Conservation (phyloP, 1,140 invertebrate species). For the Drosophila paulistorum region DNA sequence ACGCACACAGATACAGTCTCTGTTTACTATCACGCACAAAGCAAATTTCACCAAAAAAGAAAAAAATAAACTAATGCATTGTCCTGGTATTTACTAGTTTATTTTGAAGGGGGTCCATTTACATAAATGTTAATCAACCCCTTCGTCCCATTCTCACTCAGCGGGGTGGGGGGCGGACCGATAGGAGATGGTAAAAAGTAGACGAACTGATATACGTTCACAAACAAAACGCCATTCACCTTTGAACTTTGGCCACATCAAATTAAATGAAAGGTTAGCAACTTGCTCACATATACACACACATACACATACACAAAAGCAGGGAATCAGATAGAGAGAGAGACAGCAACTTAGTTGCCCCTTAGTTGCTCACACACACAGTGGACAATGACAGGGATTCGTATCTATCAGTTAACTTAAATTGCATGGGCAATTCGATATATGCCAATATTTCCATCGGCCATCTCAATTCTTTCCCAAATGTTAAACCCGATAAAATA, state of each 20-base stretch:
- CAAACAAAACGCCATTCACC: constrained; percentile 39
- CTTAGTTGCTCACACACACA: background rate
- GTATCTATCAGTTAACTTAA: background rate
- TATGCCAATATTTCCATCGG: background rate
- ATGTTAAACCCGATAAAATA: too few species aligned
- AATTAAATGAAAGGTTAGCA: constrained; percentile 74
- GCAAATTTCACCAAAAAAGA: constrained; percentile 52
- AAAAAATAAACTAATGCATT: constrained; percentile 37
- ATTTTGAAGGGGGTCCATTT: constrained; percentile 50
- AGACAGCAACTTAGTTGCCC: background rate
- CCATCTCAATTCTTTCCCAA: too few species aligned
- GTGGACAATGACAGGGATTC: background rate
- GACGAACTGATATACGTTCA: constrained; percentile 16
- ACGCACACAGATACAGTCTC: constrained; percentile 14
- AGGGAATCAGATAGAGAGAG: background rate
- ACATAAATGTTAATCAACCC: constrained; percentile 60
- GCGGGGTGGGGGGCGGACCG: too few species aligned
- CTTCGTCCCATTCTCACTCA: too few species aligned
- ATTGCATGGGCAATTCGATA: background rate
- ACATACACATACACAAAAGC: background rate
- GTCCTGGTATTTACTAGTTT: constrained; percentile 7
- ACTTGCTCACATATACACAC: constrained; percentile 19
- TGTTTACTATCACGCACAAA: constrained; percentile 32
- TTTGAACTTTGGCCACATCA: constrained; percentile 70
- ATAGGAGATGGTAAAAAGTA: background rate